Percentiles rank a stretch among this genome's conserved stretches.
These are phyloP conservation scores for Zygothrica quintamaculata DNA, from an alignment of 2,888 invertebrate species.

Conservation along the genomic window DNA sequence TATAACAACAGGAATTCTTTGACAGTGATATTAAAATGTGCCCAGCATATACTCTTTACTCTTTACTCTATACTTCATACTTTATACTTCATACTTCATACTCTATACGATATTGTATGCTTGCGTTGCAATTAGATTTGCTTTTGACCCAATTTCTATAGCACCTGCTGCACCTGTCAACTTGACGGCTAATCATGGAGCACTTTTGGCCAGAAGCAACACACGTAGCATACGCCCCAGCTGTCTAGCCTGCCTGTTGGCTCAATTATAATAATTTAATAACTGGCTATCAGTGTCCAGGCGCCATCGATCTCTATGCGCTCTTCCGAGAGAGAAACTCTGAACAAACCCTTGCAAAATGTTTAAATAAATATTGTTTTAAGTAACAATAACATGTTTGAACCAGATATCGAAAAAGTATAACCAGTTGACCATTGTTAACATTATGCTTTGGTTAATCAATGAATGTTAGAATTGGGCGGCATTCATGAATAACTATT, in stretches of 20 bases:
- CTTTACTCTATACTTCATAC: too few species aligned
- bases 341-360: conserved; percentile 20
- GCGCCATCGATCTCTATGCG: not conserved
- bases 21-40: conserved; percentile 47
- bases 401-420: conserved; percentile 42
- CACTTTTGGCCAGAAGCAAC: conserved; percentile 2
- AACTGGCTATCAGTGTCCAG: not conserved
- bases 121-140: conserved; percentile 32
- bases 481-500: not conserved
- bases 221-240: conserved; percentile 37
- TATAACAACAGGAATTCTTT: conserved; percentile 29
- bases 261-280: conserved; percentile 10
- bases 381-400: conserved; percentile 21
- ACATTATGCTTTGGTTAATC: conserved; percentile 13
- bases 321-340: conserved; percentile 13
- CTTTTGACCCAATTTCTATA: conserved; percentile 59
- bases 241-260: conserved; percentile 16
- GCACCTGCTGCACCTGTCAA: conserved; percentile 30
- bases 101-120: not conserved
- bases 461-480: conserved; percentile 30
- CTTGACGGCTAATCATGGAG: conserved; percentile 33
- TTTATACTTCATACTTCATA: too few species aligned
- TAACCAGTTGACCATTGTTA: conserved; percentile 19
- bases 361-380: conserved; percentile 25
- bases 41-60: too few species aligned